Evolutionary conservation across 2,888 invertebrate genomes (phyloP).

Genomic region (Onchidella celtica): DNA sequence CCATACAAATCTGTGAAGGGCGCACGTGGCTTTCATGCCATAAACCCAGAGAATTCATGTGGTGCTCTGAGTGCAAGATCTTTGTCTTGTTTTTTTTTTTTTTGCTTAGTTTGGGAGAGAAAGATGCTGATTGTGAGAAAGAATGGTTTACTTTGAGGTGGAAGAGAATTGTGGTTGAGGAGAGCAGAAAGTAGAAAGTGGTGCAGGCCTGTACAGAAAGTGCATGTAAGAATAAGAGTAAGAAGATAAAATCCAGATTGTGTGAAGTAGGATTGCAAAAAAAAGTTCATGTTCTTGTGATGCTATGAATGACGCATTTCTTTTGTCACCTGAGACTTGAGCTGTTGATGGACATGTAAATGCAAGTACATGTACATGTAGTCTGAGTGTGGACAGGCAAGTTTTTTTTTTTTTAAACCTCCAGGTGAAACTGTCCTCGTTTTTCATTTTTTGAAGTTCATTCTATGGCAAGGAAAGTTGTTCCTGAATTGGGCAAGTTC

Average conservation of each 20-base stretch:
- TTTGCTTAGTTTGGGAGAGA: background rate
- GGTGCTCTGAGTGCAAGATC: background rate
- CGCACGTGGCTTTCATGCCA: background rate
- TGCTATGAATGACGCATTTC: background rate
- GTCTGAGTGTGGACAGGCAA: no score
- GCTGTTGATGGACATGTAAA: background rate
- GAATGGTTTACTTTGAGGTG: background rate
- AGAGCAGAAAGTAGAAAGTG: no score
- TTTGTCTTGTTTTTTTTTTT: conserved; percentile 7
- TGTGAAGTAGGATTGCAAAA: no score
- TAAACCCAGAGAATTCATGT: background rate
- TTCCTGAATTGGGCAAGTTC: background rate
- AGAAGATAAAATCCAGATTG: no score
- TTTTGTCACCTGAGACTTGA: background rate
- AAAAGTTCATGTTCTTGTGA: background rate
- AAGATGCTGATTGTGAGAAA: background rate
- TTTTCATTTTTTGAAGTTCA: no score
- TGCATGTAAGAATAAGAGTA: no score
- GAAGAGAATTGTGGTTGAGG: background rate
- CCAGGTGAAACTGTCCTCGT: background rate
- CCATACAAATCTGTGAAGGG: background rate
- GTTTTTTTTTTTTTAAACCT: background rate
- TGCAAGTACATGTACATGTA: background rate
- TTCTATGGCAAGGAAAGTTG: background rate
- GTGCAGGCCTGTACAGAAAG: no score